Percentiles rank a stretch among this genome's conserved stretches.
Evolutionary conservation across 2,797 vertebrate species (phyloP).

Genomic region (Acridotheres tristis): DNA sequence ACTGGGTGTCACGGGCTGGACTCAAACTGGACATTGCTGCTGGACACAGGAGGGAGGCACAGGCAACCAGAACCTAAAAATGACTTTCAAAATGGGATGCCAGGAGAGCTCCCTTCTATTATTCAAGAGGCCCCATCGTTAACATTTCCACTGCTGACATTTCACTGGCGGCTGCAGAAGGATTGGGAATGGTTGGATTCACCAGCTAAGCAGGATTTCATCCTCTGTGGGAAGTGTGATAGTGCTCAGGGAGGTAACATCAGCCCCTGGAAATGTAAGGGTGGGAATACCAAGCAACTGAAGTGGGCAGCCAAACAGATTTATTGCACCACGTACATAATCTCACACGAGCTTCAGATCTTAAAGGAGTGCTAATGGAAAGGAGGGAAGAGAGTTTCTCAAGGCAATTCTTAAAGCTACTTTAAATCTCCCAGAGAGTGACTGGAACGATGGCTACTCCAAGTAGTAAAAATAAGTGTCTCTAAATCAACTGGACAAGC

Average conservation of each 20-base stretch:
- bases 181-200: not conserved
- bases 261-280: conserved; percentile 48
- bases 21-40: accelerated
- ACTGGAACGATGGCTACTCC: conserved; percentile 38
- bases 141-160: not conserved
- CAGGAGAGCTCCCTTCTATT: not conserved
- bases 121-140: not conserved
- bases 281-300: conserved; percentile 64
- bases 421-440: conserved; percentile 44
- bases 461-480: conserved; percentile 52
- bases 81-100: not conserved
- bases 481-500: conserved; percentile 55
- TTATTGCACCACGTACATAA: conserved; percentile 58
- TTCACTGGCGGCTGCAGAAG: not conserved
- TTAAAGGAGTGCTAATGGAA: conserved; percentile 64
- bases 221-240: conserved; percentile 36
- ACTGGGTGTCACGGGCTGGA: not conserved
- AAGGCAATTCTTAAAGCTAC: conserved; percentile 43
- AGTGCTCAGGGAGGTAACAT: conserved; percentile 34
- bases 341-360: conserved; percentile 15
- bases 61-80: not conserved
- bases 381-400: conserved; percentile 26
- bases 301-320: conserved; percentile 58
- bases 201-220: conserved; percentile 22
- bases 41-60: not conserved